A percentile compares a stretch with the other conserved stretches of the same genome.
Conservation (phyloP, 2,888 invertebrate species). For the Toxonevra muliebris region DNA sequence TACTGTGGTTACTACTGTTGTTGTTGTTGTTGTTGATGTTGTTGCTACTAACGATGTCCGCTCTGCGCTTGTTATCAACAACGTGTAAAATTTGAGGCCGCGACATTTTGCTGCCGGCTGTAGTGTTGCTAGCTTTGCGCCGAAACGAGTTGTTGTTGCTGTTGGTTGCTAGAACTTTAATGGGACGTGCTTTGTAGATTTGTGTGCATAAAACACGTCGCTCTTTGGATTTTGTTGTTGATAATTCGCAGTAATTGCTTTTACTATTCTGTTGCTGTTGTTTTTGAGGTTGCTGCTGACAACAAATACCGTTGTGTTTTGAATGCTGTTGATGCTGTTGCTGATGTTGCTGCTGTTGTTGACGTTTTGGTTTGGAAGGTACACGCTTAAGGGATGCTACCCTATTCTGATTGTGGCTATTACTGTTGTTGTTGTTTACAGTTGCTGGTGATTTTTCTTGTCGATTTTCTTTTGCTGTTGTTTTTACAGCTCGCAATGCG, state of each 20-base stretch:
- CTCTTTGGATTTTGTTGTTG: conserved; percentile 50
- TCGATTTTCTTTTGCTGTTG: conserved; percentile 19
- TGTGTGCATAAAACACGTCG: conserved; percentile 55
- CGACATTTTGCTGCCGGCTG: conserved; percentile 67
- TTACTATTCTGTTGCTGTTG: conserved; percentile 40
- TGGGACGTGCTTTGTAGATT: conserved; percentile 60
- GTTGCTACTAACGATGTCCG: conserved; percentile 34
- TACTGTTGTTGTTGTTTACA: conserved; percentile 23
- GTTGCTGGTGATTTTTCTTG: background rate
- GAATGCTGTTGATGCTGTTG: conserved; percentile 16
- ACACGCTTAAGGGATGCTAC: conserved; percentile 44
- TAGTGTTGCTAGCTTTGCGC: conserved; percentile 49
- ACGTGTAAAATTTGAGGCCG: conserved; percentile 73
- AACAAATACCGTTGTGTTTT: conserved; percentile 8
- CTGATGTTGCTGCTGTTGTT: conserved; percentile 36
- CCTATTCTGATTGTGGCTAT: conserved; percentile 28
- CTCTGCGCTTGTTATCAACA: conserved; percentile 65
- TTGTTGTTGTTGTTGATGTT: conserved; percentile 36
- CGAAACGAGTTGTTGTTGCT: conserved; percentile 54
- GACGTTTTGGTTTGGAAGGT: conserved; percentile 46
- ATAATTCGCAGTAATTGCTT: conserved; percentile 26
- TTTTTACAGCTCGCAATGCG: conserved; percentile 7
- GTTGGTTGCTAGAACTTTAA: conserved; percentile 54
- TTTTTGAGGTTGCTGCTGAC: conserved; percentile 12
- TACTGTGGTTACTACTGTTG: conserved; percentile 35